Evolutionary conservation across 2,113 vertebrate species (phyloP).

Genomic region (Holacanthus passer): DNA sequence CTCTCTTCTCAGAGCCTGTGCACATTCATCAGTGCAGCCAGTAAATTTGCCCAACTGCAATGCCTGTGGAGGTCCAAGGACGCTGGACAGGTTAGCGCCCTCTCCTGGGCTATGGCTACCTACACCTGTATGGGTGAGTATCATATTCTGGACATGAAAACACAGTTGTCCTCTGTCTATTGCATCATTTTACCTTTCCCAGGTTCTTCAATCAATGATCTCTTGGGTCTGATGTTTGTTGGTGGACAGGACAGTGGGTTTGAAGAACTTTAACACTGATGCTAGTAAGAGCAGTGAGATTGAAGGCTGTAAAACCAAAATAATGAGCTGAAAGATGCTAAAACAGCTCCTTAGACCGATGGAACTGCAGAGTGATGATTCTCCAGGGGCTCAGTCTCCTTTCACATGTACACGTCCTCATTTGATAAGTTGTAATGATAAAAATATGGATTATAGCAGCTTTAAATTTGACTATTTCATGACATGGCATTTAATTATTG

Average conservation of each 20-base stretch:
- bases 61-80: constrained; percentile 90
- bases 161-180: not conserved
- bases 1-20: constrained; percentile 87
- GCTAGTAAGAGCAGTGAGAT: not conserved
- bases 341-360: not conserved
- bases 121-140: constrained; percentile 90
- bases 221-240: no score
- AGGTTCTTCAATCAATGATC: not conserved
- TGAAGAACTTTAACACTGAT: not conserved
- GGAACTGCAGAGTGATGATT: not conserved
- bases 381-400: not conserved
- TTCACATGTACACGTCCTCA: not conserved
- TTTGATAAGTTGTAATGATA: not conserved
- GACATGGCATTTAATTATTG: not conserved
- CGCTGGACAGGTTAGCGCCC: constrained; percentile 86
- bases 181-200: not conserved
- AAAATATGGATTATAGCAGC: not conserved
- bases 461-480: not conserved
- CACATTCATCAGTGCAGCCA: constrained; percentile 90
- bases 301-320: no score
- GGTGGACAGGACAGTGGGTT: no score
- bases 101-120: constrained; percentile 90
- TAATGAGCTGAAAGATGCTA: no score
- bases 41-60: constrained; percentile 92
- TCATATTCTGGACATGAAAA: not conserved